These are phyloP conservation scores for Pteropus alecto DNA, from an alignment of 2,113 vertebrate genomes.

Conservation along the genomic window DNA sequence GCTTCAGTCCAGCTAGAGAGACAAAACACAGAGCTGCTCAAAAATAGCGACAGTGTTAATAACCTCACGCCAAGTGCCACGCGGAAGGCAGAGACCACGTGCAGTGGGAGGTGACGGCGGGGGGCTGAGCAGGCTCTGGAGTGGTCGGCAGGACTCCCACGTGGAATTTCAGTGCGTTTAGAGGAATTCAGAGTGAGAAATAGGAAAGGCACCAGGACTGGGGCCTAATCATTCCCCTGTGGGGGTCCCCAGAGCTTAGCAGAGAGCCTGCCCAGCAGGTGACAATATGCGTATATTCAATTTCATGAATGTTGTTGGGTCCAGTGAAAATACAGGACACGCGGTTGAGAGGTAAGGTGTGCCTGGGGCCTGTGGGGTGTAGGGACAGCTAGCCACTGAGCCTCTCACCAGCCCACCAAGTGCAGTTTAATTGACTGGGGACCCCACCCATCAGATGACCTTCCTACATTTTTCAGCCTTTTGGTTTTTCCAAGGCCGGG, in stretches of 20 bases:
- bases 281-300: background rate
- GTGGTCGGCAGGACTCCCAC: rapidly evolving
- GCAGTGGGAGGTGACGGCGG: background rate
- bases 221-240: background rate
- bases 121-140: background rate
- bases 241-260: background rate
- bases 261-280: background rate
- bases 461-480: background rate
- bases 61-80: background rate
- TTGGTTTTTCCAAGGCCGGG: background rate
- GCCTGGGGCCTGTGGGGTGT: background rate
- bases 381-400: rapidly evolving
- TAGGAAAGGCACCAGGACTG: background rate
- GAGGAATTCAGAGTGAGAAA: background rate
- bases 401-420: background rate
- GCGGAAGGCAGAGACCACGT: background rate
- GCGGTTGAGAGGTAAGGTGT: background rate
- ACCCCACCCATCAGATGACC: background rate
- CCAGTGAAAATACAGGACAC: background rate
- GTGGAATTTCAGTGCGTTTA: background rate
- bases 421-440: background rate
- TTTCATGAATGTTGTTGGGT: background rate
- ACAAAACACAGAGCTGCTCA: background rate
- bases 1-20: background rate
- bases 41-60: background rate